Evolutionary conservation across 2,113 vertebrate genomes (phyloP).

Genomic region (Tyto alba): DNA sequence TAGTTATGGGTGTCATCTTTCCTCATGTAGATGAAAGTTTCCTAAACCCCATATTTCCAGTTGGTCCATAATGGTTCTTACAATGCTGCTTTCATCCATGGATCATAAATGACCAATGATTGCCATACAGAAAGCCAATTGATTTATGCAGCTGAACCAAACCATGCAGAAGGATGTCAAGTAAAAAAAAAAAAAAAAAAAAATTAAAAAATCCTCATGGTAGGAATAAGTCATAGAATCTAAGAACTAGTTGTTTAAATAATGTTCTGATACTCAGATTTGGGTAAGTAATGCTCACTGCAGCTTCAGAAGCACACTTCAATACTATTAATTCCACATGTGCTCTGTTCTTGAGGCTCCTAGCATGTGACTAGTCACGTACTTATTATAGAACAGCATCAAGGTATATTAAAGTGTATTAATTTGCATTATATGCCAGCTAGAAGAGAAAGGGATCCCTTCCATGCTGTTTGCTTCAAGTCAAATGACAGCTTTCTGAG

Average conservation of each 20-base stretch:
- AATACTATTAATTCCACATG: rapidly evolving
- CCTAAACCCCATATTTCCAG: neutral
- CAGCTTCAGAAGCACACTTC: neutral
- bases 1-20: neutral
- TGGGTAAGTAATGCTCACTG: neutral
- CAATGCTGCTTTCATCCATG: neutral
- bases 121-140: neutral
- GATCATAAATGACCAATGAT: neutral
- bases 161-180: neutral
- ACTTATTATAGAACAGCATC: neutral
- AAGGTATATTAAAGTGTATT: neutral
- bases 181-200: neutral
- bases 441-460: neutral
- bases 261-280: neutral
- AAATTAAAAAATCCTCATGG: neutral
- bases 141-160: neutral
- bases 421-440: neutral
- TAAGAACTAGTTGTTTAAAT: neutral
- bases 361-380: neutral
- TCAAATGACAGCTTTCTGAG: neutral
- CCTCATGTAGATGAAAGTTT: neutral
- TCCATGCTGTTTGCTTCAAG: neutral
- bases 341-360: neutral
- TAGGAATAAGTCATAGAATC: neutral
- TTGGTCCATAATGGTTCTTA: neutral